phyloP scores from a whole-genome alignment of 2,797 vertebrate genomes.

The Ctenochaetus hawaiiensis region DNA sequence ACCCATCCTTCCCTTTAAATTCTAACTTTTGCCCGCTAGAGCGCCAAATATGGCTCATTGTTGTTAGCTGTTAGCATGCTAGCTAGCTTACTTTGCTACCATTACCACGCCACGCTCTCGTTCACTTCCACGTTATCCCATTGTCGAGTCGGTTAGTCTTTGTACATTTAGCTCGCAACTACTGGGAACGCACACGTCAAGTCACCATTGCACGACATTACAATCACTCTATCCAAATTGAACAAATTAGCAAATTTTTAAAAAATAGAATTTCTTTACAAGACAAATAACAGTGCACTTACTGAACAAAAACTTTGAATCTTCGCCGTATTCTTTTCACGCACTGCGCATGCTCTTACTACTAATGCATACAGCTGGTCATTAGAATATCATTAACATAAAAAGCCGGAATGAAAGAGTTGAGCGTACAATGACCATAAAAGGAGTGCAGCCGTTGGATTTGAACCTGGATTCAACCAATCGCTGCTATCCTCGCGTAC shows the following conservation, averaged over 20 bases:
- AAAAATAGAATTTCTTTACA: constrained; percentile 13
- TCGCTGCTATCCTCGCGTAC: constrained; percentile 36
- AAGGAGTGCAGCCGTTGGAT: constrained; percentile 78
- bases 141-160: constrained; percentile 76
- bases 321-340: constrained; percentile 76
- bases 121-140: constrained; percentile 82
- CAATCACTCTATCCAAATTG: not conserved
- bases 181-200: constrained; percentile 38
- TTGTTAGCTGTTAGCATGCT: constrained; percentile 84
- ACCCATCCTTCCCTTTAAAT: constrained; percentile 62
- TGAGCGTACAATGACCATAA: constrained; percentile 77
- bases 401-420: constrained; percentile 79
- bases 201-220: not conserved
- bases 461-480: constrained; percentile 82
- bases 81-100: constrained; percentile 73
- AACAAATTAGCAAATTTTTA: not conserved
- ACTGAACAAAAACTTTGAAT: constrained; percentile 88
- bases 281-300: constrained; percentile 74
- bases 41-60: constrained; percentile 87
- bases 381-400: constrained; percentile 84
- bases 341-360: constrained; percentile 87
- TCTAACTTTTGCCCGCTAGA: constrained; percentile 77
- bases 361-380: constrained; percentile 83
- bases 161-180: constrained; percentile 33
- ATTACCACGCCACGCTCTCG: constrained; percentile 85